These are phyloP conservation scores for Sternarchorhynchus goeldii DNA, from an alignment of 2,797 vertebrate species.

Conservation along the genomic window DNA sequence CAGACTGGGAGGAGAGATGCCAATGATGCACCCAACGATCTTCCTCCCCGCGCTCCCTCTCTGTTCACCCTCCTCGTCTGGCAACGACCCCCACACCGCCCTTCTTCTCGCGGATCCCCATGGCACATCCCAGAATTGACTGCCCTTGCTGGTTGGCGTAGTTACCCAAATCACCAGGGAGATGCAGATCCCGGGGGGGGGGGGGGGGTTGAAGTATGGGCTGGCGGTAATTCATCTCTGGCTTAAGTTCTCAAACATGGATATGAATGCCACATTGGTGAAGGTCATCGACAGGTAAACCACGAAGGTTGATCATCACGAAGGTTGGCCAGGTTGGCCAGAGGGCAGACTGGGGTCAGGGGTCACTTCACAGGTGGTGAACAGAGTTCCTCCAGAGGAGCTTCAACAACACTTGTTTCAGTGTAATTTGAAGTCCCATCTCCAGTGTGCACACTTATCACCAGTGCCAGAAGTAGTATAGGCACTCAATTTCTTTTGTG, in stretches of 20 bases:
- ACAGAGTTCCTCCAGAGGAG: conserved; percentile 63
- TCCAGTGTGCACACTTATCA: conserved; percentile 8
- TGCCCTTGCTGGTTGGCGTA: conserved; percentile 66
- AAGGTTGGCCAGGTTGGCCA: conserved; percentile 58
- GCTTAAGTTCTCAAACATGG: conserved; percentile 77
- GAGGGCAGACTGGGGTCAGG: conserved; percentile 68
- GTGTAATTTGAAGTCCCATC: conserved; percentile 5
- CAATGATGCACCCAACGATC: conserved; percentile 81
- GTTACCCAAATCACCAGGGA: conserved; percentile 84
- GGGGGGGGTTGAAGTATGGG: conserved; percentile 77
- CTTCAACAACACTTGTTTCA: conserved; percentile 4
- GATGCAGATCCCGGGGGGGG: conserved; percentile 66
- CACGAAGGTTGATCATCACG: conserved; percentile 70
- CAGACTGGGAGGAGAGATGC: conserved; percentile 60
- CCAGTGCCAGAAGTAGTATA: background rate
- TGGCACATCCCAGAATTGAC: conserved; percentile 72
- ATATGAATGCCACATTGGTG: conserved; percentile 76
- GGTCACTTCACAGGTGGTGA: conserved; percentile 66
- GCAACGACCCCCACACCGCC: conserved; percentile 80
- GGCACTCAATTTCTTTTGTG: background rate
- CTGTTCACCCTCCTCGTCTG: conserved; percentile 74
- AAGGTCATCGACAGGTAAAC: conserved; percentile 61
- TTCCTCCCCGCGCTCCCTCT: conserved; percentile 81
- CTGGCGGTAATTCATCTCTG: conserved; percentile 73
- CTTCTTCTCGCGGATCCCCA: conserved; percentile 78